A percentile compares a stretch with the other conserved stretches of the same genome.
These are phyloP conservation scores for Portevinia maculata DNA, from an alignment of 2,888 invertebrate species.

Conservation along the genomic window DNA sequence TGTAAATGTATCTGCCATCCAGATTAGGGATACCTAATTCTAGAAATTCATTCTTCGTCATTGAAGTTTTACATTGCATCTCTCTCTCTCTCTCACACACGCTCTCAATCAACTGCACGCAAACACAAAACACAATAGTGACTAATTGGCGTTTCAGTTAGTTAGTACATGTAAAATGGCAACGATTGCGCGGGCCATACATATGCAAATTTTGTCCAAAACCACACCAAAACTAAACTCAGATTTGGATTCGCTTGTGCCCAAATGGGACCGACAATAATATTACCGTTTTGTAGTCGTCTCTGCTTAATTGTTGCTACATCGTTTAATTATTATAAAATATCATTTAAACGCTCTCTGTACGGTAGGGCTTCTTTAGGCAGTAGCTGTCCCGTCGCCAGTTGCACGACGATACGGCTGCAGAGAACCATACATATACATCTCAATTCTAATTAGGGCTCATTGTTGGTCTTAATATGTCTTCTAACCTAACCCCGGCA, in stretches of 20 bases:
- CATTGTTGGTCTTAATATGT: constrained; percentile 50
- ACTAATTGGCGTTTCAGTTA: constrained; percentile 50
- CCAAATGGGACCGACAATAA: constrained; percentile 22
- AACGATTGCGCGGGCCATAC: constrained; percentile 6
- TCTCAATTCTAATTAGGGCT: constrained; percentile 48
- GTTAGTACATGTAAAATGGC: not conserved
- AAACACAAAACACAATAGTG: constrained; percentile 60
- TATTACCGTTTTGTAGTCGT: constrained; percentile 48
- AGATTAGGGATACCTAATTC: constrained; percentile 41
- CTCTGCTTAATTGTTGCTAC: constrained; percentile 61
- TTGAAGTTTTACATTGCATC: constrained; percentile 11
- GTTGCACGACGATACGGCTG: not conserved
- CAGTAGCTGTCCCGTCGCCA: not conserved
- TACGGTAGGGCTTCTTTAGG: constrained; percentile 21
- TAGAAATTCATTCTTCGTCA: constrained; percentile 45
- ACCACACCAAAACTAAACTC: too few species aligned
- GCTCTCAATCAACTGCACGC: not conserved
- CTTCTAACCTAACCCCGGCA: constrained; percentile 13
- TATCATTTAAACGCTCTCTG: constrained; percentile 54
- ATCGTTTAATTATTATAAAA: constrained; percentile 72
- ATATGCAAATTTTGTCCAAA: constrained; percentile 49
- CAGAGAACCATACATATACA: not conserved
- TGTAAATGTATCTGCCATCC: constrained; percentile 15
- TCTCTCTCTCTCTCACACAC: not conserved
- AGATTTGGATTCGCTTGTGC: not conserved